Conservation (phyloP, 2,113 vertebrate genomes). For the Polypterus senegalus region DNA sequence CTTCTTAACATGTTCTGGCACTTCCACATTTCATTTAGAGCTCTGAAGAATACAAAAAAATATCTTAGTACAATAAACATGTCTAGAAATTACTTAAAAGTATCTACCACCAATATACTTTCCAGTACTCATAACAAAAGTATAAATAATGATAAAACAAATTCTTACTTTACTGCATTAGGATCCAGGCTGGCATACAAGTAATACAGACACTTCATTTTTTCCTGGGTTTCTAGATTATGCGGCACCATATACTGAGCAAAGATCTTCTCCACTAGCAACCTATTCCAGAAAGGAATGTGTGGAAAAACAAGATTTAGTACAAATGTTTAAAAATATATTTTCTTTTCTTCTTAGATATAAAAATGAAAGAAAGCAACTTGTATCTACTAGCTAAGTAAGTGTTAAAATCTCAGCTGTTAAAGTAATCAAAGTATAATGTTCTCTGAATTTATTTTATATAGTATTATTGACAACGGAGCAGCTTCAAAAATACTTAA, state of each 20-base stretch:
- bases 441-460: too few relatives aligned
- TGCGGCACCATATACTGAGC: constrained; percentile 96
- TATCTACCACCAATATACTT: neutral
- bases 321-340: too few relatives aligned
- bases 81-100: neutral
- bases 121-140: neutral
- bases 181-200: constrained; percentile 95
- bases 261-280: constrained; percentile 96
- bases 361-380: too few relatives aligned
- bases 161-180: constrained; percentile 94
- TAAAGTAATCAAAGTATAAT: too few relatives aligned
- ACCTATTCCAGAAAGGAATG: constrained; percentile 37
- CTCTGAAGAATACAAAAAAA: constrained; percentile 43
- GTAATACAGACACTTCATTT: constrained; percentile 99
- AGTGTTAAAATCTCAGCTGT: too few relatives aligned
- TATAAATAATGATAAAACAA: constrained; percentile 13
- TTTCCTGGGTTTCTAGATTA: constrained; percentile 93
- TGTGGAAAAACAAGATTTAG: too few relatives aligned
- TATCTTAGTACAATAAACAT: neutral
- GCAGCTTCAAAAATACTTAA: too few relatives aligned
- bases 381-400: too few relatives aligned
- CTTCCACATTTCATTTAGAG: constrained; percentile 98
- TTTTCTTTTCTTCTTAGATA: too few relatives aligned
- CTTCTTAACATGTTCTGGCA: constrained; percentile 96
- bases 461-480: too few relatives aligned